phyloP scores from a whole-genome alignment of 2,797 vertebrate genomes.

The Synanceia verrucosa region DNA sequence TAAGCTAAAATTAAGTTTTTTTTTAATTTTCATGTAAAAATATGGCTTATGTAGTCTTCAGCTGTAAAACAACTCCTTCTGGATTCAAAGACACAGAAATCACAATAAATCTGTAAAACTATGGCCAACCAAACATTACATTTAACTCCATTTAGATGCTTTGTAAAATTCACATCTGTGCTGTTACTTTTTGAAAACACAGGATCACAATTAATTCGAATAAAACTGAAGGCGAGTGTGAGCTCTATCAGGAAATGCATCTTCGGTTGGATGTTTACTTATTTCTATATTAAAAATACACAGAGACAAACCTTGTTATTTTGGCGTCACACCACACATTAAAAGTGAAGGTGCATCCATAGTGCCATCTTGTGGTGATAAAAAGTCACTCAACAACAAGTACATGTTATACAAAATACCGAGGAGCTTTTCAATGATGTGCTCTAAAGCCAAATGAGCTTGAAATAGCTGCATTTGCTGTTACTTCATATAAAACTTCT shows the following conservation, averaged over 20 bases:
- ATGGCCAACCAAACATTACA: no score
- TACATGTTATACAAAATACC: background rate
- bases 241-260: background rate
- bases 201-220: background rate
- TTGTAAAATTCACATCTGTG: background rate
- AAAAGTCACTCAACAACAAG: background rate
- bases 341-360: background rate
- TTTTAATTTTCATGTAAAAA: background rate
- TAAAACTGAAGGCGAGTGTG: background rate
- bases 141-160: background rate
- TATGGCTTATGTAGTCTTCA: background rate
- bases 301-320: background rate
- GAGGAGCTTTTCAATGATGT: background rate
- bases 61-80: background rate
- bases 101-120: background rate
- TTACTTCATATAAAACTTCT: background rate
- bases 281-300: background rate
- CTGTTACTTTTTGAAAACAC: background rate
- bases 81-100: background rate
- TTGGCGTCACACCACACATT: background rate
- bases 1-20: no score
- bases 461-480: background rate
- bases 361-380: slow-evolving; percentile 15
- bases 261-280: background rate
- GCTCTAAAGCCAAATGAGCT: background rate